Conservation (phyloP, 92 coral and sea anemone species). For the Palythoa grandiflora region DNA sequence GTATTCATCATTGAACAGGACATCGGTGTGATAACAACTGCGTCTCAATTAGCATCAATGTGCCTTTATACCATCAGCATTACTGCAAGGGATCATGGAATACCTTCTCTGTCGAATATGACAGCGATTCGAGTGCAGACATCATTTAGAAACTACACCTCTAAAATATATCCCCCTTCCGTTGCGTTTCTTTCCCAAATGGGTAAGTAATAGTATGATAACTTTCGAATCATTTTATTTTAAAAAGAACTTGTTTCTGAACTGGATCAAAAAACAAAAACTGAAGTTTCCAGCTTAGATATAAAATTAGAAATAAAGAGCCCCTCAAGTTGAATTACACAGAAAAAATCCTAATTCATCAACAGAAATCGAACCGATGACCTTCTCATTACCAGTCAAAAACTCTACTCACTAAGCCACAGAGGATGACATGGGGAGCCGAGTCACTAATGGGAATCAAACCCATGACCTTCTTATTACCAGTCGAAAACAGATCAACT, state of each 20-base stretch:
- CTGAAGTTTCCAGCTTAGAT: too few relatives aligned
- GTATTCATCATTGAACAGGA: constrained; percentile 57
- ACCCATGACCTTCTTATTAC: too few relatives aligned
- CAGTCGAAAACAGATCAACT: too few relatives aligned
- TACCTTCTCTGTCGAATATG: constrained; percentile 59
- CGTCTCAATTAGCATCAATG: constrained; percentile 55
- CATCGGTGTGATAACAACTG: constrained; percentile 57
- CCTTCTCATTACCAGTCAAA: too few relatives aligned
- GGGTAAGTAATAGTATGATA: constrained; percentile 44
- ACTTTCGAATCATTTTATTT: neutral
- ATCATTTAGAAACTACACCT: constrained; percentile 38
- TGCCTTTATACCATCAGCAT: constrained; percentile 66
- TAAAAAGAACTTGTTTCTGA: neutral
- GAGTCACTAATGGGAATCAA: too few relatives aligned
- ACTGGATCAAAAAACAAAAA: too few relatives aligned
- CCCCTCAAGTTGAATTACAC: too few relatives aligned
- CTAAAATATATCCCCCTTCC: constrained; percentile 28
- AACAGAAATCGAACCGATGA: too few relatives aligned
- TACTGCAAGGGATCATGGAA: constrained; percentile 70
- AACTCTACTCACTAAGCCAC: too few relatives aligned
- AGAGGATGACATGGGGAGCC: too few relatives aligned
- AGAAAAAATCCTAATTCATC: too few relatives aligned
- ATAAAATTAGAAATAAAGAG: too few relatives aligned
- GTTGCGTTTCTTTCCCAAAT: constrained; percentile 50
- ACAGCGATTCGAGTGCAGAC: constrained; percentile 53